Conservation (phyloP, 2,797 vertebrate genomes). For the Galago senegalensis region DNA sequence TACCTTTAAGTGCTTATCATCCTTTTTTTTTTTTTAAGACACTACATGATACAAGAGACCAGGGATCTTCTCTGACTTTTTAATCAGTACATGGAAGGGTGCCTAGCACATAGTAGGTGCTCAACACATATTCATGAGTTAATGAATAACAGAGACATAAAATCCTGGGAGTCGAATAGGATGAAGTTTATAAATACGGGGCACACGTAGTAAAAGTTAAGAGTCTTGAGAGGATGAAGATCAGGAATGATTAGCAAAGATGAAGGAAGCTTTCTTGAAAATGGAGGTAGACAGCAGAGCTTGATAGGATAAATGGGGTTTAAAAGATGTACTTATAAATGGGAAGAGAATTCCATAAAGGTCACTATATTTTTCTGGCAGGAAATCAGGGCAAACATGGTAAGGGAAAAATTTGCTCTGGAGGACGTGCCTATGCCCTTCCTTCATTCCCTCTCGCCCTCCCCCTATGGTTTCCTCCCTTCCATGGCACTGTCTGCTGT, state of each 20-base stretch:
- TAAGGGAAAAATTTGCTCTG: not conserved
- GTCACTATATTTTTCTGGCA: not conserved
- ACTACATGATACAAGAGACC: not conserved
- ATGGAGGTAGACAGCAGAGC: not conserved
- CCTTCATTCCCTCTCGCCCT: not conserved
- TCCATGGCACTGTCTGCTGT: not conserved
- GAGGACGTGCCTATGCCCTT: not conserved
- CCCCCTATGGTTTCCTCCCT: not conserved
- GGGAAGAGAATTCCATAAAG: not conserved
- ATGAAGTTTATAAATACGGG: not conserved
- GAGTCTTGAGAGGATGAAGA: not conserved
- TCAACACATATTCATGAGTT: not conserved
- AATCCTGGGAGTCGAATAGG: not conserved
- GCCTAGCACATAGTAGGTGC: not conserved
- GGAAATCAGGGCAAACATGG: not conserved
- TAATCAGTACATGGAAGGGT: not conserved
- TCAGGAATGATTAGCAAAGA: not conserved
- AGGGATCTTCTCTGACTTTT: not conserved
- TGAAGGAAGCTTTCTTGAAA: not conserved
- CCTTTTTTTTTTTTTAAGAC: not conserved
- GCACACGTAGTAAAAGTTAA: not conserved
- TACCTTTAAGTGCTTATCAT: not conserved
- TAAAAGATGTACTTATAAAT: not conserved
- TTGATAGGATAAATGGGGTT: not conserved
- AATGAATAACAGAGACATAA: not conserved